Evolutionary conservation across 2,888 invertebrate genomes (phyloP).

Genomic region (Steinernema scapterisci): DNA sequence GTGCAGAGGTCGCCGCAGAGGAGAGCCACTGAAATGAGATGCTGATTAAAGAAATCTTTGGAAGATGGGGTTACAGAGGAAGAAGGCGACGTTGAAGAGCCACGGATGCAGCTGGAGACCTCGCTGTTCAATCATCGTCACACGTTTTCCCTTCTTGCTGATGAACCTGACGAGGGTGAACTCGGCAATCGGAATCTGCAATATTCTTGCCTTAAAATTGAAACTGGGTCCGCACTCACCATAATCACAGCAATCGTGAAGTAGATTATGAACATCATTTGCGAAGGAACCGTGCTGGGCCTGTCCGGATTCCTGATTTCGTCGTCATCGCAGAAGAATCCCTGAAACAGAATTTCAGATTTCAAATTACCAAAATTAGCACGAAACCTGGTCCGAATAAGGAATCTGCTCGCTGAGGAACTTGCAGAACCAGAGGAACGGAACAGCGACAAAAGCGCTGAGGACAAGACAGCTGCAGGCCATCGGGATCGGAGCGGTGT

Average conservation of each 20-base stretch:
- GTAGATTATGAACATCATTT: slow-evolving; percentile 48
- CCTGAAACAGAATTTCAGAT: slow-evolving; percentile 32
- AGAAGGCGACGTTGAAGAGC: slow-evolving; percentile 45
- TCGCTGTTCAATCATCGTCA: background rate
- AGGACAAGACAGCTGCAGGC: slow-evolving; percentile 34
- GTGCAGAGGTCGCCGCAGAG: slow-evolving; percentile 48
- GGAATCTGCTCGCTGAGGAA: slow-evolving; percentile 39
- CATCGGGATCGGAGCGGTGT: slow-evolving; percentile 12
- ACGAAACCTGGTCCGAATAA: slow-evolving; percentile 42
- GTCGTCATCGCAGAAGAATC: slow-evolving; percentile 61
- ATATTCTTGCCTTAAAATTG: background rate
- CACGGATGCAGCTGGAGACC: slow-evolving; percentile 44
- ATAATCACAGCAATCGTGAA: slow-evolving; percentile 43
- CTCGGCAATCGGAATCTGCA: slow-evolving; percentile 42
- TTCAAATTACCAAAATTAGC: no score
- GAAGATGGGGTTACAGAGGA: slow-evolving; percentile 36
- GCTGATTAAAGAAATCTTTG: background rate
- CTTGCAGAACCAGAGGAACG: slow-evolving; percentile 39
- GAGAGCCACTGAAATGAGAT: slow-evolving; percentile 43
- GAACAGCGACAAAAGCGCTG: slow-evolving; percentile 42
- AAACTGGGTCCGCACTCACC: slow-evolving; percentile 40
- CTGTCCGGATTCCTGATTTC: slow-evolving; percentile 55
- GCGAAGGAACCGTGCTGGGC: slow-evolving; percentile 43
- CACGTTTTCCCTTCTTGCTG: slow-evolving; percentile 37
- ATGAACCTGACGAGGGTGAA: slow-evolving; percentile 46